These are phyloP conservation scores for Latrodectus elegans DNA, from an alignment of 2,888 invertebrate species.

Conservation along the genomic window DNA sequence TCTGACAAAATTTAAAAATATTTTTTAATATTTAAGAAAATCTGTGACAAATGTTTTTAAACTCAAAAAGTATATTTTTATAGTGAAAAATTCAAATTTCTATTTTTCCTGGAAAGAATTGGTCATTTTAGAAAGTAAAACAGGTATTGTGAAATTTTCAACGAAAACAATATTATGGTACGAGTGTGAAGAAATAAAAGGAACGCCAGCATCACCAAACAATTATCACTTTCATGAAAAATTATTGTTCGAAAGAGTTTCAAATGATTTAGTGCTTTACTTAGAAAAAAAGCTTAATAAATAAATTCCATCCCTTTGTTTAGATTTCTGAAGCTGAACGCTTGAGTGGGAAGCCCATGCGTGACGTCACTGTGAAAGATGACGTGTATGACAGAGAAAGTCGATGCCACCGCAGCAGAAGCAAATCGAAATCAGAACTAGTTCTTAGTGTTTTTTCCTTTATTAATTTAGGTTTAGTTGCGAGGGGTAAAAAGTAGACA, in stretches of 20 bases:
- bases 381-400: background rate
- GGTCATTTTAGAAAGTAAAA: too few relatives aligned
- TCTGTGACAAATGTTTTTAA: too few relatives aligned
- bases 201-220: conserved; percentile 18
- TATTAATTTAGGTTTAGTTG: background rate
- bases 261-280: conserved; percentile 35
- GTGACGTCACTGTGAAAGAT: conserved; percentile 38
- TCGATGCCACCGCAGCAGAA: background rate
- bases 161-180: too few relatives aligned
- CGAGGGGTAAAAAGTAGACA: background rate
- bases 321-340: conserved; percentile 18
- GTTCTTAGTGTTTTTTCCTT: background rate
- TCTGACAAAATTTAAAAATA: too few relatives aligned
- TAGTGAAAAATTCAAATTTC: too few relatives aligned
- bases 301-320: conserved; percentile 54
- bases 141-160: too few relatives aligned
- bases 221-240: conserved; percentile 50
- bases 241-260: conserved; percentile 16
- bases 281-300: conserved; percentile 27
- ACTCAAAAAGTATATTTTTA: too few relatives aligned
- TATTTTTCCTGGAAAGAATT: too few relatives aligned
- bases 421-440: background rate
- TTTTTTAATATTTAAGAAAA: too few relatives aligned
- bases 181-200: background rate
- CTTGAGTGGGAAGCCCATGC: conserved; percentile 38